phyloP scores from a whole-genome alignment of 2,888 invertebrate genomes.

The Theretra japonica region DNA sequence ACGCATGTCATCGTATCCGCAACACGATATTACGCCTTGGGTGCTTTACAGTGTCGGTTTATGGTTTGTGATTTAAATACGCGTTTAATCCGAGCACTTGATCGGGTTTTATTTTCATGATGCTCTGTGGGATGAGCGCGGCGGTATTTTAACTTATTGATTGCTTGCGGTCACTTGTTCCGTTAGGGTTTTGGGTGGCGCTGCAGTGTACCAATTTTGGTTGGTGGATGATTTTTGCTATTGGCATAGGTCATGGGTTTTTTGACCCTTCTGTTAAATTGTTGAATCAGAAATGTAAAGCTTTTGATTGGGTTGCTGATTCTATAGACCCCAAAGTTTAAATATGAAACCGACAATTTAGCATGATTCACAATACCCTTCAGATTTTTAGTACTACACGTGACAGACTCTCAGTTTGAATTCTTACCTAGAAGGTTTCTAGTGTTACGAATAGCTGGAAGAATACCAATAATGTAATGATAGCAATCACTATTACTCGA shows the following conservation, averaged over 20 bases:
- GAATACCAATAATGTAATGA: too few species aligned
- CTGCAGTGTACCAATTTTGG: not conserved
- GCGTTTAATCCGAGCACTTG: conserved; percentile 46
- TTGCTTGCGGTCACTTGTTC: conserved; percentile 2
- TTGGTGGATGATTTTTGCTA: not conserved
- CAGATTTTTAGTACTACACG: too few species aligned
- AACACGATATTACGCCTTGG: conserved; percentile 65
- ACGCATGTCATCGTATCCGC: conserved; percentile 73
- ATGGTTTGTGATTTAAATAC: conserved; percentile 60
- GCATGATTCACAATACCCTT: too few species aligned
- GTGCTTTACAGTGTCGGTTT: conserved; percentile 57
- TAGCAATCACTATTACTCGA: too few species aligned
- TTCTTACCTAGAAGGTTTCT: too few species aligned
- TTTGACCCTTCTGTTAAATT: too few species aligned
- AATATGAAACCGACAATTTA: too few species aligned
- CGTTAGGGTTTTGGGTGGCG: not conserved
- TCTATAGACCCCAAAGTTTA: not conserved
- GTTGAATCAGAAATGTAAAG: too few species aligned
- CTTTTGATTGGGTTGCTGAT: not conserved
- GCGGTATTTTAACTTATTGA: conserved; percentile 21
- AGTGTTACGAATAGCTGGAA: too few species aligned
- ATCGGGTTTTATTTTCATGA: conserved; percentile 36
- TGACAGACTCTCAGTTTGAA: too few species aligned
- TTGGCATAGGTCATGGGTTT: too few species aligned
- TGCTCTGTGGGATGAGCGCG: conserved; percentile 15